phyloP scores from a whole-genome alignment of 2,113 vertebrate species.

The Callionymus lyra region DNA sequence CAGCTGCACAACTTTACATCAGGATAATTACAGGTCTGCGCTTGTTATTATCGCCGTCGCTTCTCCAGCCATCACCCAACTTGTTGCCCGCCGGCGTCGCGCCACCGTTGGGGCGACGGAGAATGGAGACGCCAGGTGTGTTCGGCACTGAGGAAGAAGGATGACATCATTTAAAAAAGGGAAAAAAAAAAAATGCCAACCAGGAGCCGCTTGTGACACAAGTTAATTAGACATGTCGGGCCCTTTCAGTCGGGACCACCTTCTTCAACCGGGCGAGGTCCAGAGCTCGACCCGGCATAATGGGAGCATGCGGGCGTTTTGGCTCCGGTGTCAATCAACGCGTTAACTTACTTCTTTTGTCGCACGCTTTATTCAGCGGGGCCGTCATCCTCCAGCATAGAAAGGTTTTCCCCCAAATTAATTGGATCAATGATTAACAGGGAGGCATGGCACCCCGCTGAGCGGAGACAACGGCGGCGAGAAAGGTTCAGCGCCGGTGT shows the following conservation, averaged over 20 bases:
- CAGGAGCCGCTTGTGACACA: constrained; percentile 37
- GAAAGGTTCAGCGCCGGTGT: constrained; percentile 40
- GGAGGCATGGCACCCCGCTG: constrained; percentile 37
- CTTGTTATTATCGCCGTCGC: constrained; percentile 23
- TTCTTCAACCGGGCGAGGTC: constrained; percentile 25
- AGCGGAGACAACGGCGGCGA: constrained; percentile 42
- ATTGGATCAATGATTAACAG: constrained; percentile 60
- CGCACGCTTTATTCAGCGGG: constrained; percentile 42
- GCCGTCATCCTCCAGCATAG: constrained; percentile 28
- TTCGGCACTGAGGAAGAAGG: constrained; percentile 18
- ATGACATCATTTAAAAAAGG: constrained; percentile 44
- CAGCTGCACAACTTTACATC: constrained; percentile 17
- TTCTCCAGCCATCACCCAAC: too few species aligned
- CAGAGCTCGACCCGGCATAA: constrained; percentile 45
- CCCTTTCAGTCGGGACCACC: constrained; percentile 42
- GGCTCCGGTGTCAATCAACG: constrained; percentile 56
- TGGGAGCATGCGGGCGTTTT: constrained; percentile 40
- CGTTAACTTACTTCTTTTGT: constrained; percentile 48
- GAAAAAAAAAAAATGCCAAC: too few species aligned
- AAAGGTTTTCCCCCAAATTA: constrained; percentile 53
- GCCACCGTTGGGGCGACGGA: constrained; percentile 8
- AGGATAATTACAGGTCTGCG: constrained; percentile 29
- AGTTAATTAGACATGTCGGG: constrained; percentile 56
- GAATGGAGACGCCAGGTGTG: constrained; percentile 49
- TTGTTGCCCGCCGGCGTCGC: constrained; percentile 1